Percentiles rank a stretch among this genome's conserved stretches.
phyloP scores from a whole-genome alignment of 2,888 invertebrate genomes.

The Palloptera scutellata region DNA sequence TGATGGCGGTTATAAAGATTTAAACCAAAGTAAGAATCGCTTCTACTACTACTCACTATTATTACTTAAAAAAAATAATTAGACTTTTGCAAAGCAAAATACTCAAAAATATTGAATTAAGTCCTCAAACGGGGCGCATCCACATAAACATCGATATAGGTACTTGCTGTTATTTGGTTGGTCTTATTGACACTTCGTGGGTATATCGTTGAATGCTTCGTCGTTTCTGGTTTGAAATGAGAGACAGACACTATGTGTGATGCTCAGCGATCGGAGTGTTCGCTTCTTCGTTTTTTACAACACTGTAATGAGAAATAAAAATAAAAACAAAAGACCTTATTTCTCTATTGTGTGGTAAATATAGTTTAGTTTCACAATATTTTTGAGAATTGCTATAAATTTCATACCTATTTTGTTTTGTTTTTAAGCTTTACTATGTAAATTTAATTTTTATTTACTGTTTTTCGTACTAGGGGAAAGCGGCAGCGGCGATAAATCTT shows the following conservation, averaged over 20 bases:
- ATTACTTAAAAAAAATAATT: background rate
- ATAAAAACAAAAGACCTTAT: no score
- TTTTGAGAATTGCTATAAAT: no score
- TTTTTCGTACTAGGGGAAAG: conserved; percentile 8
- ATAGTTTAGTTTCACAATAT: no score
- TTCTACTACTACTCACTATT: conserved; percentile 18
- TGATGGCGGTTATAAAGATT: conserved; percentile 46
- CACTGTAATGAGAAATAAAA: no score
- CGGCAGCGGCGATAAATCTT: conserved; percentile 4
- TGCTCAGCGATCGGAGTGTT: background rate
- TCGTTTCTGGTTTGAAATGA: background rate
- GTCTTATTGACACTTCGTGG: no score
- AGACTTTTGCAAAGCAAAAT: background rate
- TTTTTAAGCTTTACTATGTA: background rate
- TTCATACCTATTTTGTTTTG: background rate
- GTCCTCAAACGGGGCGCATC: background rate
- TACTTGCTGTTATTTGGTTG: no score
- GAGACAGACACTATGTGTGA: background rate
- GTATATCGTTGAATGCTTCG: no score
- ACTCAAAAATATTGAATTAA: background rate
- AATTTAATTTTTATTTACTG: background rate
- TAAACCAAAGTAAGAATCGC: conserved; percentile 63
- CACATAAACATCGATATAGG: background rate
- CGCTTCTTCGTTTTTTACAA: background rate
- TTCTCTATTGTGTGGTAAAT: no score